Conservation (phyloP, 2,888 invertebrate species). For the Parascotia fuliginaria region DNA sequence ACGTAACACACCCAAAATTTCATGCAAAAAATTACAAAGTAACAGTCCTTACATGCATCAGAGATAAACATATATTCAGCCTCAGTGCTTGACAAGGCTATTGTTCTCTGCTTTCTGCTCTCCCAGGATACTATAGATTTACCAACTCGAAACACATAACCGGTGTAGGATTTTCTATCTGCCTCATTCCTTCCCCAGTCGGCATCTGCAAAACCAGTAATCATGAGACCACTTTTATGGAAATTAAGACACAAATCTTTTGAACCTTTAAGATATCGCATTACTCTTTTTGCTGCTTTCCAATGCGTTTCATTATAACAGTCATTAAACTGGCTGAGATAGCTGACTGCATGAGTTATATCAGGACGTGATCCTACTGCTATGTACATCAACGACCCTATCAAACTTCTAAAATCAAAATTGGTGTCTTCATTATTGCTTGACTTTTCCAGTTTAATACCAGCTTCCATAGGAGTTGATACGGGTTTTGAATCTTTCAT, state of each 20-base stretch:
- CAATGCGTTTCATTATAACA: no score
- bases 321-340: slow-evolving; percentile 13
- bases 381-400: slow-evolving; percentile 33
- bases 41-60: slow-evolving; percentile 7
- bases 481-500: background rate
- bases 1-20: background rate
- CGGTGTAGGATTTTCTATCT: slow-evolving; percentile 31
- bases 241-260: slow-evolving; percentile 15
- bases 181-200: slow-evolving; percentile 24
- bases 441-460: background rate
- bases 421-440: background rate
- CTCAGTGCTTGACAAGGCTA: slow-evolving; percentile 8
- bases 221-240: background rate
- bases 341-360: slow-evolving; percentile 29
- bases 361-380: slow-evolving; percentile 34
- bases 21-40: background rate
- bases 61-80: slow-evolving; percentile 7
- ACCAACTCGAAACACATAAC: slow-evolving; percentile 24
- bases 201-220: slow-evolving; percentile 22
- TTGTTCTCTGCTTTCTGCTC: background rate
- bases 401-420: slow-evolving; percentile 8
- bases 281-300: slow-evolving; percentile 13
- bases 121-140: slow-evolving; percentile 2
- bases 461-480: background rate
- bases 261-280: slow-evolving; percentile 36